phyloP scores from a whole-genome alignment of 2,888 invertebrate species.

The Silvanus unidentatus region DNA sequence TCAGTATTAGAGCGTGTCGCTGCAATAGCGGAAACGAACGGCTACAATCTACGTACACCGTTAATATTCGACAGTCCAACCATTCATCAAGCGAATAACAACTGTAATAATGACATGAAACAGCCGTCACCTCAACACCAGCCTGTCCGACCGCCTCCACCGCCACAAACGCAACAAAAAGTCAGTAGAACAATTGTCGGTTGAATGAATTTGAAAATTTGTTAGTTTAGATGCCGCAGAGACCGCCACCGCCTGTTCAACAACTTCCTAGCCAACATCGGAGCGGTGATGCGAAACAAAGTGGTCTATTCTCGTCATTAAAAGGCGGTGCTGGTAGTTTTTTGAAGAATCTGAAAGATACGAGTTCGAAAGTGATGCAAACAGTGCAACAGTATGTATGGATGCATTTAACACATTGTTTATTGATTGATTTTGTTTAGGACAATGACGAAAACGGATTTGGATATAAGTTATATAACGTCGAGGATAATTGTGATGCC shows the following conservation, averaged over 20 bases:
- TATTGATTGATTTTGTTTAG: slow-evolving; percentile 42
- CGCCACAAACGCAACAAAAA: slow-evolving; percentile 5
- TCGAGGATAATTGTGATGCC: slow-evolving; percentile 91
- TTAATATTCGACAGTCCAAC: slow-evolving; percentile 43
- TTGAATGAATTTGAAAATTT: background rate
- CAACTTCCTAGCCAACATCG: slow-evolving; percentile 40
- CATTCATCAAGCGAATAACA: slow-evolving; percentile 19
- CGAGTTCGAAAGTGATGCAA: slow-evolving; percentile 94
- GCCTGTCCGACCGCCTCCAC: slow-evolving; percentile 23
- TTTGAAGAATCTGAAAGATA: slow-evolving; percentile 90
- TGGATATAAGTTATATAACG: slow-evolving; percentile 90
- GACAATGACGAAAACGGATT: slow-evolving; percentile 77
- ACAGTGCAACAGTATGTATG: slow-evolving; percentile 80
- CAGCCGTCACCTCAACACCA: slow-evolving; percentile 32
- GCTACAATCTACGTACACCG: slow-evolving; percentile 75
- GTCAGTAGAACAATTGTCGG: background rate
- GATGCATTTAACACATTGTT: background rate
- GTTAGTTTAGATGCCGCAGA: slow-evolving; percentile 21
- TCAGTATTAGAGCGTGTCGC: slow-evolving; percentile 79
- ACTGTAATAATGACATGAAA: slow-evolving; percentile 27
- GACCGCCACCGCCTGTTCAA: slow-evolving; percentile 29
- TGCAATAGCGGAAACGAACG: slow-evolving; percentile 80
- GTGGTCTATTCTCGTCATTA: slow-evolving; percentile 75
- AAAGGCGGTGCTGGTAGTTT: slow-evolving; percentile 91
- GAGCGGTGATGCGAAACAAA: slow-evolving; percentile 35